Conservation (phyloP, 2,888 invertebrate genomes). For the Aspidiotus destructor region DNA sequence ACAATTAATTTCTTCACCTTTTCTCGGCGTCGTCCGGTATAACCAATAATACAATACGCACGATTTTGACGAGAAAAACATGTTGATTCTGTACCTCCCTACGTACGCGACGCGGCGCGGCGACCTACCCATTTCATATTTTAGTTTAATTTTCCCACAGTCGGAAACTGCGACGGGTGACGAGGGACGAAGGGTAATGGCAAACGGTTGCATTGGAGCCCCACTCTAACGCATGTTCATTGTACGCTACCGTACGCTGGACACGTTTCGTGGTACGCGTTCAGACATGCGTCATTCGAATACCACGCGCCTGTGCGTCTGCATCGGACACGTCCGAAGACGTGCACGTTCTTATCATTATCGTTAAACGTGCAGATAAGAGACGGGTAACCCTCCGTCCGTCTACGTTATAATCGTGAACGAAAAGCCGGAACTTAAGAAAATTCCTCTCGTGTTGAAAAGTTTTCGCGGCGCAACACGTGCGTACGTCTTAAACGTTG, state of each 20-base stretch:
- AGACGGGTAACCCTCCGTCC: slow-evolving; percentile 15
- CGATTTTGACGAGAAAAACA: not conserved
- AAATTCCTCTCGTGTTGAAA: slow-evolving; percentile 12
- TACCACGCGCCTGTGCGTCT: slow-evolving; percentile 33
- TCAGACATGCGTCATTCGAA: slow-evolving; percentile 31
- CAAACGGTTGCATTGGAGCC: slow-evolving; percentile 29
- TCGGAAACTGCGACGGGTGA: slow-evolving; percentile 9
- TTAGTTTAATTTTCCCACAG: slow-evolving; percentile 15
- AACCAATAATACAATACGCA: not conserved
- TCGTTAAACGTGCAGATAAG: slow-evolving; percentile 27
- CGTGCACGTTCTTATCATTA: slow-evolving; percentile 10
- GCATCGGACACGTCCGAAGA: slow-evolving; percentile 26
- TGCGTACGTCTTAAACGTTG: slow-evolving; percentile 10
- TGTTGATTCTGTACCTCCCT: not conserved
- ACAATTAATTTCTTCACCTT: not conserved
- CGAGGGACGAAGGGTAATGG: slow-evolving; percentile 9
- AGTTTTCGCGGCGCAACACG: slow-evolving; percentile 7
- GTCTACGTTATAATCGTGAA: not conserved
- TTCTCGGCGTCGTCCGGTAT: not conserved
- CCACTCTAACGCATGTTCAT: slow-evolving; percentile 30
- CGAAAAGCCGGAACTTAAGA: slow-evolving; percentile 27
- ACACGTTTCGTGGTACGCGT: slow-evolving; percentile 31
- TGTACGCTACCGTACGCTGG: slow-evolving; percentile 28
- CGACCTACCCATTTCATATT: not conserved
- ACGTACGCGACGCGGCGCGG: not conserved